Evolutionary conservation across 2,113 vertebrate genomes (phyloP).

Genomic region (Microtus oregoni): DNA sequence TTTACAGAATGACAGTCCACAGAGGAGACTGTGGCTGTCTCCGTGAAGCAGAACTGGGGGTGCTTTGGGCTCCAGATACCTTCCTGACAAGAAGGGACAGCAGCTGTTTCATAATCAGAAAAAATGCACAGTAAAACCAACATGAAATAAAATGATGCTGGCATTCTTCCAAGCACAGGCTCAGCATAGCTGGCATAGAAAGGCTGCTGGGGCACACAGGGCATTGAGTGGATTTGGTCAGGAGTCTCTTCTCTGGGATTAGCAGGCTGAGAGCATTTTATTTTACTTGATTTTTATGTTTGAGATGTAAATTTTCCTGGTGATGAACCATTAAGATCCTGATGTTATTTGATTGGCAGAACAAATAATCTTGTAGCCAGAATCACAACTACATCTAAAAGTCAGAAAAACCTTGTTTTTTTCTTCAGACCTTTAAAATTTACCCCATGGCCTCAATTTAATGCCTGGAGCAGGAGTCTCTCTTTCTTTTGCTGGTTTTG

Average conservation of each 20-base stretch:
- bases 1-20: background rate
- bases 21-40: background rate
- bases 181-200: background rate
- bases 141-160: background rate
- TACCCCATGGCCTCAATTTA: background rate
- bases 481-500: background rate
- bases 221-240: background rate
- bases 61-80: background rate
- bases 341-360: background rate
- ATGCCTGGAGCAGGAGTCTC: too few relatives aligned
- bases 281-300: background rate
- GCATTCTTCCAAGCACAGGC: background rate
- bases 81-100: background rate
- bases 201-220: accelerated
- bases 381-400: background rate
- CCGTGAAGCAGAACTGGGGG: background rate
- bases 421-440: background rate
- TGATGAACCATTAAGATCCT: background rate
- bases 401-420: background rate
- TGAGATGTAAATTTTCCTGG: background rate
- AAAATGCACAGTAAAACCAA: background rate
- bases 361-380: background rate
- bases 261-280: background rate
- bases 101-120: background rate
- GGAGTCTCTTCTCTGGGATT: background rate